Evolutionary conservation across 2,797 vertebrate genomes (phyloP).

Genomic region (Melanotaenia trifasciata): DNA sequence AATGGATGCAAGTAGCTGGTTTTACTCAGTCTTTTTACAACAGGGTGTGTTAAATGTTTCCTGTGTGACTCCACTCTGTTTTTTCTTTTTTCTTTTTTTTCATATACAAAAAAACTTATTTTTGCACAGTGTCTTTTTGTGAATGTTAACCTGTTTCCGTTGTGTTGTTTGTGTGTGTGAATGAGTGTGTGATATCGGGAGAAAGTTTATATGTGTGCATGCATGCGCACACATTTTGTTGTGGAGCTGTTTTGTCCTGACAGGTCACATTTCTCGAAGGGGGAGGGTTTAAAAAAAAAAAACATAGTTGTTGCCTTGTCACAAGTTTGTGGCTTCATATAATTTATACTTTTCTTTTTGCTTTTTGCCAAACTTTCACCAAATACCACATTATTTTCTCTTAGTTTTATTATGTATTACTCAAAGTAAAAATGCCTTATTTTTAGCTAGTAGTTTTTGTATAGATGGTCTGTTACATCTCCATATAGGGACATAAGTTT

Average conservation of each 20-base stretch:
- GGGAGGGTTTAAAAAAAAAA: not conserved
- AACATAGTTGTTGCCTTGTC: slow-evolving; percentile 84
- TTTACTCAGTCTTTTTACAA: slow-evolving; percentile 69
- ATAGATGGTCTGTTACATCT: slow-evolving; percentile 74
- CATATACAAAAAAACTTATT: slow-evolving; percentile 71
- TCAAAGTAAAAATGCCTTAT: slow-evolving; percentile 83
- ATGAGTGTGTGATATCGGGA: slow-evolving; percentile 25
- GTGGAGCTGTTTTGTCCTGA: slow-evolving; percentile 65
- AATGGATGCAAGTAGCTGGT: slow-evolving; percentile 68
- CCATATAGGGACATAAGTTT: slow-evolving; percentile 65
- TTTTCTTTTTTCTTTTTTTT: slow-evolving; percentile 59
- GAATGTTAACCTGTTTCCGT: slow-evolving; percentile 74
- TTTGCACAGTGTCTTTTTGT: slow-evolving; percentile 84
- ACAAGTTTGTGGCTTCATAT: slow-evolving; percentile 78
- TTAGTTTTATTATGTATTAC: slow-evolving; percentile 67
- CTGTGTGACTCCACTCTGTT: slow-evolving; percentile 42
- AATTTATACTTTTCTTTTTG: slow-evolving; percentile 79
- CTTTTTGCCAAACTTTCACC: slow-evolving; percentile 84
- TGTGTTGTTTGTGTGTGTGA: slow-evolving; percentile 51
- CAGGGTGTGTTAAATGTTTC: slow-evolving; percentile 63
- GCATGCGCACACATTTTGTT: slow-evolving; percentile 75
- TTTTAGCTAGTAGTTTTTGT: slow-evolving; percentile 77
- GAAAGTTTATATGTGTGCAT: slow-evolving; percentile 39
- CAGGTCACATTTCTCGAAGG: slow-evolving; percentile 67
- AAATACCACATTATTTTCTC: slow-evolving; percentile 76